phyloP scores from a whole-genome alignment of 92 coral and sea anemone genomes.

The Siderastrea siderea region DNA sequence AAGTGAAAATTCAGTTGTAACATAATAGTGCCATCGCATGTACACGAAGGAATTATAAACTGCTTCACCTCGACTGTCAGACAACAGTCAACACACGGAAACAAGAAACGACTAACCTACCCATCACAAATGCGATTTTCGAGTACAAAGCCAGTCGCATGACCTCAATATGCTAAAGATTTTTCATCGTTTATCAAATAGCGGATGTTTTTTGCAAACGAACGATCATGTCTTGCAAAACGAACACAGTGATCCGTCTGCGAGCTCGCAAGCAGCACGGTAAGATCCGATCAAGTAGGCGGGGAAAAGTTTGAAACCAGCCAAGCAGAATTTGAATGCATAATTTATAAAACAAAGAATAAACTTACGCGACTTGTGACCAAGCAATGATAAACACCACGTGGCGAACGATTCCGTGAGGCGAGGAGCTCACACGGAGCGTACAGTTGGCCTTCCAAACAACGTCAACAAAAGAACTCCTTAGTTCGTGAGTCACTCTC shows the following conservation, averaged over 20 bases:
- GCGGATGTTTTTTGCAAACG: background rate
- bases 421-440: background rate
- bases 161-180: background rate
- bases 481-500: constrained; percentile 43
- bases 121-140: constrained; percentile 18
- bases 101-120: constrained; percentile 22
- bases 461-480: constrained; percentile 43
- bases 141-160: constrained; percentile 12
- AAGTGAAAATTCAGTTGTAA: constrained; percentile 23
- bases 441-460: constrained; percentile 23
- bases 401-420: constrained; percentile 61
- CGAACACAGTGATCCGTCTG: background rate
- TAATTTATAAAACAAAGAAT: constrained; percentile 57
- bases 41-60: background rate
- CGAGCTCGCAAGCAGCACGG: background rate
- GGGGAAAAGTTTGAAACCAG: constrained; percentile 40
- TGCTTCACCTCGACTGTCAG: constrained; percentile 27
- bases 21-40: constrained; percentile 19
- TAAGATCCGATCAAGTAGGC: constrained; percentile 40
- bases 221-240: background rate
- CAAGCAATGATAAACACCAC: constrained; percentile 63
- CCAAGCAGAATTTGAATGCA: constrained; percentile 39
- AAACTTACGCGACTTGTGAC: constrained; percentile 73
- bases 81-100: constrained; percentile 40
- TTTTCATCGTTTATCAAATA: background rate